Base-by-base conservation (phyloP, 53 echinoderm and acorn worm species). In the Patiria pectinifera region DNA sequence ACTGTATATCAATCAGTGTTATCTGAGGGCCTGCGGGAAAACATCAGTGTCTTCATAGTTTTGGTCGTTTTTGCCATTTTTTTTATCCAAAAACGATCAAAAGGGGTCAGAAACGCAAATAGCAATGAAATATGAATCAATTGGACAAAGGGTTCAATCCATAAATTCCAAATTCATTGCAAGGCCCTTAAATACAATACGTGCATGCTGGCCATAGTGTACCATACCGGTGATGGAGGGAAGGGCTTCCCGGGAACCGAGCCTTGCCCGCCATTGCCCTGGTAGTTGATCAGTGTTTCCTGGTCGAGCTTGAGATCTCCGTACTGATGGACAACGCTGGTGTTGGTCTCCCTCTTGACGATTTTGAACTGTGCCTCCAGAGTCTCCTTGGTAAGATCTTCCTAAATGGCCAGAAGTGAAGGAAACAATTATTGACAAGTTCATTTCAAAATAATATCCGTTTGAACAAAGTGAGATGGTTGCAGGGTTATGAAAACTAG, bases 261-360 rank as follows among this genome's bases (percentile, higher is more conserved):
- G 45, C 44, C 18, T 14, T 25, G 35, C 2, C 70, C 79, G 2
- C 91, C 84, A 14, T 93, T 85, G 1, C 92, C 87, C 79, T 96
- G 97, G 89, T 76, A 96, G 62, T 91, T 79, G 74, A 24, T 83
- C 35, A 96, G 74, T 4, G 70, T 53, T 21, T 89, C 91, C n/a
- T 63, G 43, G 22, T 80, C 70, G 78, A 96, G 79, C 10, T 48
- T 85, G 18, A 91, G 48, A 83, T 96, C 92, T 71, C 97, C 97
- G 75, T 87, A 96, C 86, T 96, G 92, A 72, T 85, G 87, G 8
- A 94, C 94, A 16, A 95, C 95, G 69, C 97, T 96, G 49, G 93
- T 94, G 44, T 95, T 86, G 4, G 97, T 96, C 53, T 95, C 97
- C 11, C 83, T 48, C 87, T 93, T 94, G 1, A 96, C 97, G 45